A percentile compares a stretch with the other conserved stretches of the same genome.
These are phyloP conservation scores for Cartodere bifasciata DNA, from an alignment of 2,888 invertebrate genomes.

Conservation along the genomic window DNA sequence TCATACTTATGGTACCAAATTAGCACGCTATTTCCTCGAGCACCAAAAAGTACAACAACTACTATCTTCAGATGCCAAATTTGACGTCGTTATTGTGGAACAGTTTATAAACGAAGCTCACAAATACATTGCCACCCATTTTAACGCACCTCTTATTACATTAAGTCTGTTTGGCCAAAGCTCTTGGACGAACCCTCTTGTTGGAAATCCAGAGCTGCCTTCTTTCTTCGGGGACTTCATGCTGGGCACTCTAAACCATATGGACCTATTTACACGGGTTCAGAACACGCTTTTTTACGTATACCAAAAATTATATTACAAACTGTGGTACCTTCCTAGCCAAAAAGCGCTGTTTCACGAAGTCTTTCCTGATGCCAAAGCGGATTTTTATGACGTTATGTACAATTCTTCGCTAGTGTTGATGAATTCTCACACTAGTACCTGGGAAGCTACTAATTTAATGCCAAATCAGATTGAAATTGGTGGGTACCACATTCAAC, in stretches of 20 bases:
- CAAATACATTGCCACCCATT: conserved; percentile 27
- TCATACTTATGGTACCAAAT: background rate
- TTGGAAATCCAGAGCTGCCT: conserved; percentile 36
- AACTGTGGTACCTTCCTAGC: conserved; percentile 12
- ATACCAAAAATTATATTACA: too few relatives aligned
- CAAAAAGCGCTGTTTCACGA: conserved; percentile 20
- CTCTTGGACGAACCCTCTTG: conserved; percentile 34
- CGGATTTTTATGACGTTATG: conserved; percentile 18
- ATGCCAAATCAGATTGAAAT: conserved; percentile 43
- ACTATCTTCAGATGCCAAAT: conserved; percentile 25
- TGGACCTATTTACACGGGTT: conserved; percentile 40
- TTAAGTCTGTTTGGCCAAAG: conserved; percentile 34
- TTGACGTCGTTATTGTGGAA: conserved; percentile 32
- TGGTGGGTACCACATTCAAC: conserved; percentile 39
- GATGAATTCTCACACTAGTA: conserved; percentile 36
- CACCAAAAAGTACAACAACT: conserved; percentile 20
- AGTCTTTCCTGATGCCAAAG: conserved; percentile 21
- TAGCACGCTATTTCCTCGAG: conserved; percentile 12
- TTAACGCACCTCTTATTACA: conserved; percentile 25
- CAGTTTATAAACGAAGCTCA: conserved; percentile 37
- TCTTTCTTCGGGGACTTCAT: conserved; percentile 22
- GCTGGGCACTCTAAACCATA: conserved; percentile 17
- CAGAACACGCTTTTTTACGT: conserved; percentile 30
- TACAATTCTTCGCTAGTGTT: conserved; percentile 23
- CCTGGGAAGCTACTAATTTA: conserved; percentile 36